These are phyloP conservation scores for Arctopsyche grandis DNA, from an alignment of 1,140 invertebrate genomes.

Conservation along the genomic window DNA sequence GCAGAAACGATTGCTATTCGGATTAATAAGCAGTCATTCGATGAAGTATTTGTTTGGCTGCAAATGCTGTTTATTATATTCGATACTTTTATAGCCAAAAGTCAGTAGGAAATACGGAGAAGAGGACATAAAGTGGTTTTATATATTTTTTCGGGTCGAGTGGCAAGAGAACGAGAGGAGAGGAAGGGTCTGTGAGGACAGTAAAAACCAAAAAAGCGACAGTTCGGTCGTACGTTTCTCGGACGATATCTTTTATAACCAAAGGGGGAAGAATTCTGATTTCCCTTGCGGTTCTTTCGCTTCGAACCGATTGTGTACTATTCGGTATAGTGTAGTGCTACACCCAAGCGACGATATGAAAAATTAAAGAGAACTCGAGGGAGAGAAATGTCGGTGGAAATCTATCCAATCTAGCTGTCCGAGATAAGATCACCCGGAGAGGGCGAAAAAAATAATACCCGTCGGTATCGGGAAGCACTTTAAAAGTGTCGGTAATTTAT, in stretches of 20 bases:
- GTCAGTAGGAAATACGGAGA: not conserved
- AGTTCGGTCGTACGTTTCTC: conserved; percentile 4
- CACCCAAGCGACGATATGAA: not conserved
- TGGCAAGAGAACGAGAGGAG: not conserved
- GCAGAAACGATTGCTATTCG: too few relatives aligned
- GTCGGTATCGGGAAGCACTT: too few relatives aligned
- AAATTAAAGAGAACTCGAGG: not conserved
- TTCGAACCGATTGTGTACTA: conserved; percentile 9
- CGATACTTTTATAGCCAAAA: not conserved
- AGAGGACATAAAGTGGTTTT: not conserved
- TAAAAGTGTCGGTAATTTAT: too few relatives aligned
- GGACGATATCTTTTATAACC: conserved; percentile 37
- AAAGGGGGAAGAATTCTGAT: conserved; percentile 31
- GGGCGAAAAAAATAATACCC: too few relatives aligned
- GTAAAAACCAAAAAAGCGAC: not conserved
- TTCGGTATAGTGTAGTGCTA: not conserved
- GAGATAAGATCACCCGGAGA: too few relatives aligned
- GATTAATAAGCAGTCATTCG: too few relatives aligned
- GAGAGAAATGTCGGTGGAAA: too few relatives aligned
- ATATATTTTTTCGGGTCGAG: not conserved
- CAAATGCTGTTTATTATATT: too few relatives aligned
- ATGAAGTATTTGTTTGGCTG: too few relatives aligned
- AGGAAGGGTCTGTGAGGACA: not conserved
- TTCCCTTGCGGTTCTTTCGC: conserved; percentile 37
- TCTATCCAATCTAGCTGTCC: too few relatives aligned